phyloP scores from a whole-genome alignment of 2,113 vertebrate genomes.

The Chaenogobius annularis region DNA sequence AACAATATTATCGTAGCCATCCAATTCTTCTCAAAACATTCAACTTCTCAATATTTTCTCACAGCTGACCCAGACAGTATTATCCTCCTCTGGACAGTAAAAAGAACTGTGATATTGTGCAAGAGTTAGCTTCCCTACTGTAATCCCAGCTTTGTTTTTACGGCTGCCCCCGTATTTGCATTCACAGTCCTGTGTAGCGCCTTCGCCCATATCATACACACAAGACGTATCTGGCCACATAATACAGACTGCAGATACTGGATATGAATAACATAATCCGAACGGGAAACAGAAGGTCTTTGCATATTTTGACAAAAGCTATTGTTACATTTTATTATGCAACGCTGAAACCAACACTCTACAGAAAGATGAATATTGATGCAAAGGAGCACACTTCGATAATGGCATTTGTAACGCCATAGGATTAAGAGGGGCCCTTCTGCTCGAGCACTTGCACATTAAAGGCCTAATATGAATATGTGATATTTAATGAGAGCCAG shows the following conservation, averaged over 20 bases:
- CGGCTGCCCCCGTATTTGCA: slow-evolving; percentile 54
- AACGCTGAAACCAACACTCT: slow-evolving; percentile 52
- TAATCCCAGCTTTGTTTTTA: slow-evolving; percentile 61
- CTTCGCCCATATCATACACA: slow-evolving; percentile 49
- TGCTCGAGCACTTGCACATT: slow-evolving; percentile 32
- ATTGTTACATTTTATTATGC: slow-evolving; percentile 63
- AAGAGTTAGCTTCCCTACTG: slow-evolving; percentile 48
- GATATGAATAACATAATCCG: slow-evolving; percentile 62
- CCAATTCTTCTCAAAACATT: slow-evolving; percentile 12
- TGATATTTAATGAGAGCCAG: slow-evolving; percentile 42
- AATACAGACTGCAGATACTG: slow-evolving; percentile 54
- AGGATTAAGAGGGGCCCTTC: slow-evolving; percentile 59
- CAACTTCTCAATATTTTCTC: slow-evolving; percentile 45
- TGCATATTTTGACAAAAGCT: slow-evolving; percentile 62
- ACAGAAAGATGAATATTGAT: slow-evolving; percentile 61
- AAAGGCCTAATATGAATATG: slow-evolving; percentile 39
- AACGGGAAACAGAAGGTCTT: slow-evolving; percentile 60
- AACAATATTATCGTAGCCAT: background rate
- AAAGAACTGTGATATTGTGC: slow-evolving; percentile 21
- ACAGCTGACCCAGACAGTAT: slow-evolving; percentile 13
- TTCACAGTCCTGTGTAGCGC: slow-evolving; percentile 43
- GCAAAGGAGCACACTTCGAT: slow-evolving; percentile 52
- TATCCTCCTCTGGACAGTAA: slow-evolving; percentile 38
- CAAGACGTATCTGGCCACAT: slow-evolving; percentile 48
- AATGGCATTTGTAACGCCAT: slow-evolving; percentile 64